Conservation (phyloP, 2,113 vertebrate genomes). For the Casuarius casuarius region DNA sequence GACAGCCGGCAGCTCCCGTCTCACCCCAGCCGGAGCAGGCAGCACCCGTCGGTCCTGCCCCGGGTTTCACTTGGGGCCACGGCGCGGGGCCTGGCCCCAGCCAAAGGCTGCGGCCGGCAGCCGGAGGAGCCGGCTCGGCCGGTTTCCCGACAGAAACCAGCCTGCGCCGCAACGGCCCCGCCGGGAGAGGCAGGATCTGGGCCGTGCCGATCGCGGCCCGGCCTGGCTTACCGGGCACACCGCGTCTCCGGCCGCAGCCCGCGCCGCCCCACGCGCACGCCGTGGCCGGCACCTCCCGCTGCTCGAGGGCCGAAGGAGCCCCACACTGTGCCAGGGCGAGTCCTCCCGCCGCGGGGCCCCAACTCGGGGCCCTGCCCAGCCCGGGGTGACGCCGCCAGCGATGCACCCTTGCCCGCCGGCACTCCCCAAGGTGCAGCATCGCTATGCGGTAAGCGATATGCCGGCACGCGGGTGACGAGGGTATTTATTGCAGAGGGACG, state of each 20-base stretch:
- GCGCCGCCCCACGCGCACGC: accelerated
- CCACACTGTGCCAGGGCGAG: accelerated
- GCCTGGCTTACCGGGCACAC: accelerated
- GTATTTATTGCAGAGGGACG: accelerated
- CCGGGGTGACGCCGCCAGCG: accelerated
- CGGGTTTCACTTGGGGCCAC: accelerated
- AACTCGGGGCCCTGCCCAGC: background rate
- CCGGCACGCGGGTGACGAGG: accelerated
- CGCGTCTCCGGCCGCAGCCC: too few relatives aligned
- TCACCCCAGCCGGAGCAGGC: background rate
- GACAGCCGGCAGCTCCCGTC: background rate
- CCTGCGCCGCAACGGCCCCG: background rate
- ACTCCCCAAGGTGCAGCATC: too few relatives aligned
- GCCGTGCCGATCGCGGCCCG: background rate
- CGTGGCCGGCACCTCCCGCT: accelerated
- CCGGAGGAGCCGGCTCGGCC: conserved; percentile 51
- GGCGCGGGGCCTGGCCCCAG: background rate
- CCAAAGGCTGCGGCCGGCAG: conserved; percentile 26
- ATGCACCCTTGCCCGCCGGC: too few relatives aligned
- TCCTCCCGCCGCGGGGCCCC: background rate
- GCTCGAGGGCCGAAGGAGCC: background rate
- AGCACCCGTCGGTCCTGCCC: background rate
- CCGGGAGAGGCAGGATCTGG: conserved; percentile 42
- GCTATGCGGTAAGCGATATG: too few relatives aligned
- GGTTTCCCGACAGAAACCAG: conserved; percentile 59